Conservation (phyloP, 2,888 invertebrate genomes). For the Ormyrus nitidulus region DNA sequence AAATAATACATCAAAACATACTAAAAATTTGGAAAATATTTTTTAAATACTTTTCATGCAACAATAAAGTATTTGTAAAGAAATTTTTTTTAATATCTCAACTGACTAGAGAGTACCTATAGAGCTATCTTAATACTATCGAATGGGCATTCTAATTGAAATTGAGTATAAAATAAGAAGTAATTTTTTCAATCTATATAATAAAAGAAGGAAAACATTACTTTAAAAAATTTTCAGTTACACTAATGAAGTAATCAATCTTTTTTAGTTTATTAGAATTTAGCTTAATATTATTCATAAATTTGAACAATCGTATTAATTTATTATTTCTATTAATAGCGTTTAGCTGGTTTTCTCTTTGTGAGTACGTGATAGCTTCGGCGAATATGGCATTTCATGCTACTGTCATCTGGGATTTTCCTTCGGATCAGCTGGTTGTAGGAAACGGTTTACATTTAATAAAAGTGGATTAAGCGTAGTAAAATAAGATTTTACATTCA, state of each 20-base stretch:
- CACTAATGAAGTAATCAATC: neutral
- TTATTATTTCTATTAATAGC: slow-evolving; percentile 78
- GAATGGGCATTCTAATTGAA: no score
- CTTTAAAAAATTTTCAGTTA: no score
- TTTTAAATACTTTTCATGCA: no score
- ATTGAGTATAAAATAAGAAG: no score
- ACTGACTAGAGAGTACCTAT: no score
- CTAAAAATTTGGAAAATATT: no score
- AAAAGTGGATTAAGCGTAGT: slow-evolving; percentile 69
- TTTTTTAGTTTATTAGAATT: slow-evolving; percentile 14
- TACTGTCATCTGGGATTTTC: slow-evolving; percentile 91
- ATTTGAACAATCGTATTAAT: neutral
- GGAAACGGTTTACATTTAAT: slow-evolving; percentile 78
- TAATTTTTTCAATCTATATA: no score
- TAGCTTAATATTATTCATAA: slow-evolving; percentile 22
- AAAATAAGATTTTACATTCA: slow-evolving; percentile 43
- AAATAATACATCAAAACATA: no score
- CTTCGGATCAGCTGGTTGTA: slow-evolving; percentile 87
- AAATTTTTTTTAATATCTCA: no score
- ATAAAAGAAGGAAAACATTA: no score
- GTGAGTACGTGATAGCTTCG: slow-evolving; percentile 93
- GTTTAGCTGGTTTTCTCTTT: slow-evolving; percentile 95
- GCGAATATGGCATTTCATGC: slow-evolving; percentile 96
- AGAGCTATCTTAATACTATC: no score
- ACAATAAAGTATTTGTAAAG: no score